These are phyloP conservation scores for Hoplodrina ambigua DNA, from an alignment of 2,888 invertebrate species.

Conservation along the genomic window DNA sequence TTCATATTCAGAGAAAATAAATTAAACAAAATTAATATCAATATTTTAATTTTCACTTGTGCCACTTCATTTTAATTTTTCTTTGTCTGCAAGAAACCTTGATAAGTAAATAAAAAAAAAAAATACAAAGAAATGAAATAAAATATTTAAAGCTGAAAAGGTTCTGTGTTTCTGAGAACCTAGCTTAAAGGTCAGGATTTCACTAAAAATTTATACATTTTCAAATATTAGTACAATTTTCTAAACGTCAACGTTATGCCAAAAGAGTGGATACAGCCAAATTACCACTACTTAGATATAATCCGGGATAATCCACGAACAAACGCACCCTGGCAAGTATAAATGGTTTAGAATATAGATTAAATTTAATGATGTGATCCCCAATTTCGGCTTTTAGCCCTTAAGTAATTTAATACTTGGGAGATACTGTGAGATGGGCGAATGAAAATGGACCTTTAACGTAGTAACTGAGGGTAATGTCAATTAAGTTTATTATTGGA, in stretches of 20 bases:
- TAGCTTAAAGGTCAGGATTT: neutral
- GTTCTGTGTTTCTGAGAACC: neutral
- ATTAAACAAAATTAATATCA: neutral
- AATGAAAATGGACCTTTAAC: slow-evolving; percentile 51
- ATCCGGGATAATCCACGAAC: slow-evolving; percentile 81
- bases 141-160: neutral
- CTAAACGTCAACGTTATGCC: slow-evolving; percentile 52
- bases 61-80: slow-evolving; percentile 13
- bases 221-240: slow-evolving; percentile 7
- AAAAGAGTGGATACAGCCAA: slow-evolving; percentile 67
- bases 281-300: slow-evolving; percentile 82
- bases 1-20: neutral
- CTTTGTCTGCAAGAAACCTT: neutral
- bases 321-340: slow-evolving; percentile 74
- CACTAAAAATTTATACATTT: neutral
- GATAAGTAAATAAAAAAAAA: neutral
- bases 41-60: slow-evolving; percentile 3
- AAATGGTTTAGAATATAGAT: slow-evolving; percentile 85
- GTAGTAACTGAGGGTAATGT: slow-evolving; percentile 26
- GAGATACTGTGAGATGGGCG: slow-evolving; percentile 57
- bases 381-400: slow-evolving; percentile 79
- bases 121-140: neutral
- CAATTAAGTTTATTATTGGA: slow-evolving; percentile 34
- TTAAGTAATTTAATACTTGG: slow-evolving; percentile 71
- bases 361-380: slow-evolving; percentile 84